A percentile compares a stretch with the other conserved stretches of the same genome.
Evolutionary conservation across 2,797 vertebrate species (phyloP).

Genomic region (Schizopygopsis pylzovi): DNA sequence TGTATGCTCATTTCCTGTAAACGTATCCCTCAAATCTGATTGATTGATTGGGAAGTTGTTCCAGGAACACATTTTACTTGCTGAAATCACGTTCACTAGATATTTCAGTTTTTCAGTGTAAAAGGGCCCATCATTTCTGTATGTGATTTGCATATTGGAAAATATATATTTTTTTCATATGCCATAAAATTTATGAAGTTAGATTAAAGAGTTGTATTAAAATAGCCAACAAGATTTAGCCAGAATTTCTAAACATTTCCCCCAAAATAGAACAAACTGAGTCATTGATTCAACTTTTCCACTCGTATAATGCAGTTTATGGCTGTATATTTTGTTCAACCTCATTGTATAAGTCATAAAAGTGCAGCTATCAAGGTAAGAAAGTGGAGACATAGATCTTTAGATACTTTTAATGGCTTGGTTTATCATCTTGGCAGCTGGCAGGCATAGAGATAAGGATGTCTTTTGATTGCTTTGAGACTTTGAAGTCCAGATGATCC

Average conservation of each 20-base stretch:
- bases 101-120: not conserved
- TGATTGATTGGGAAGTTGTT: no score
- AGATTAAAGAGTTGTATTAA: not conserved
- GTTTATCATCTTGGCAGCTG: conserved; percentile 7
- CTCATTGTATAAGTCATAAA: not conserved
- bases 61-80: no score
- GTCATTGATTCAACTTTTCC: not conserved
- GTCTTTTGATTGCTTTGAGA: conserved; percentile 14
- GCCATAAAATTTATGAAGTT: not conserved
- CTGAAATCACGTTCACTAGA: no score
- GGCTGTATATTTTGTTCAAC: not conserved
- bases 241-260: not conserved
- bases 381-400: not conserved
- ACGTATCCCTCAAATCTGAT: no score
- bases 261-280: not conserved
- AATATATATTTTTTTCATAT: not conserved
- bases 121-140: not conserved
- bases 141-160: not conserved
- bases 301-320: not conserved
- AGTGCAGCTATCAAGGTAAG: not conserved
- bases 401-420: not conserved
- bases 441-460: not conserved
- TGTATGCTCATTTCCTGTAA: no score
- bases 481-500: conserved; percentile 65
- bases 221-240: not conserved